Conservation (phyloP, 2,797 vertebrate genomes). For the Chaetophractus vellerosus region DNA sequence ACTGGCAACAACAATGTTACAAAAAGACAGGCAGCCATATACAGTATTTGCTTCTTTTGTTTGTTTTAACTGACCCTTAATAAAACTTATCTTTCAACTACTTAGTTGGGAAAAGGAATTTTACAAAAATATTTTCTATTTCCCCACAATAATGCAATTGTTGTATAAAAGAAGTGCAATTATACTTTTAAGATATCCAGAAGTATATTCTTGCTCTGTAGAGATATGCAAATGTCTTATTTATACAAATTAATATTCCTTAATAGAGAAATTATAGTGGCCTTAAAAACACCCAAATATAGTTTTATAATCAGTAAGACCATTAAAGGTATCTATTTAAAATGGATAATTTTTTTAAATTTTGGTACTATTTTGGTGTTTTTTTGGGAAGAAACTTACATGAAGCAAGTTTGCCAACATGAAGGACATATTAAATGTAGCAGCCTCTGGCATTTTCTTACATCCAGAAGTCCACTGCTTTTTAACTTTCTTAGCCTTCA, state of each 20-base stretch:
- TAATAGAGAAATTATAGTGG: conserved; percentile 28
- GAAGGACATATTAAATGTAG: too few relatives aligned
- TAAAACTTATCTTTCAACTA: conserved; percentile 67
- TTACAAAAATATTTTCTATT: conserved; percentile 70
- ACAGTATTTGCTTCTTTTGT: neutral
- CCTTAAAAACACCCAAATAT: conserved; percentile 54
- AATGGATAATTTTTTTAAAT: conserved; percentile 51
- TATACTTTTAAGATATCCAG: too few relatives aligned
- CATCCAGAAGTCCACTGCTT: too few relatives aligned
- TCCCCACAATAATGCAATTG: too few relatives aligned
- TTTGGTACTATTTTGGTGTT: neutral
- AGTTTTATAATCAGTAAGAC: conserved; percentile 46
- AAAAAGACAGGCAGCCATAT: conserved; percentile 35
- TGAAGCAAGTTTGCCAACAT: too few relatives aligned
- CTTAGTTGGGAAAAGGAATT: conserved; percentile 64
- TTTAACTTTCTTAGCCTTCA: conserved; percentile 2
- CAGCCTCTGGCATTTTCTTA: too few relatives aligned
- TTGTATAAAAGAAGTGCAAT: too few relatives aligned
- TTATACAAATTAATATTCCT: neutral
- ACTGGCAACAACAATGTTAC: too few relatives aligned
- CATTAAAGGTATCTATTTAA: neutral
- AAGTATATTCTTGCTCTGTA: too few relatives aligned
- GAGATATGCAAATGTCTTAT: too few relatives aligned
- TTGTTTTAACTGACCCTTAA: conserved; percentile 72
- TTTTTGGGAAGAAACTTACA: too few relatives aligned